Conservation (phyloP, 2,113 vertebrate species). For the Salvator merianae region DNA sequence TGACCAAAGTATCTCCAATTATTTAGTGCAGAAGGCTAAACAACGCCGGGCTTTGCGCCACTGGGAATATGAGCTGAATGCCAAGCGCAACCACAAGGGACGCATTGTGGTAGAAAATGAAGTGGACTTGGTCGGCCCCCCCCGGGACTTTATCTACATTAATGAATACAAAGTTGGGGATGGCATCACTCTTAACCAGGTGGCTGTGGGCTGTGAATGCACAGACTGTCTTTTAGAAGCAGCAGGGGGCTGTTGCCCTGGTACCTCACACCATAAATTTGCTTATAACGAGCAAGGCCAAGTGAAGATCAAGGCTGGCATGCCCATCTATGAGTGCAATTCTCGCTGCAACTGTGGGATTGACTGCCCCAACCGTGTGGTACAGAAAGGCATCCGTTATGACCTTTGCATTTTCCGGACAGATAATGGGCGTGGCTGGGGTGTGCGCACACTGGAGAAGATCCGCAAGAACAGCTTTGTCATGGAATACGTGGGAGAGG, state of each 20-base stretch:
- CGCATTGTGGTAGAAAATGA: slow-evolving; percentile 85
- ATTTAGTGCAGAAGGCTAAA: slow-evolving; percentile 82
- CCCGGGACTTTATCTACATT: slow-evolving; percentile 86
- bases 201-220: slow-evolving; percentile 86
- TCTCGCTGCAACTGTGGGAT: slow-evolving; percentile 81
- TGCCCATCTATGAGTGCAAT: slow-evolving; percentile 94
- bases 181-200: slow-evolving; percentile 78
- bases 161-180: slow-evolving; percentile 87
- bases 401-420: slow-evolving; percentile 93
- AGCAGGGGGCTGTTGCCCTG: slow-evolving; percentile 83
- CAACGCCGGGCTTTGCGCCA: slow-evolving; percentile 74
- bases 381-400: slow-evolving; percentile 89
- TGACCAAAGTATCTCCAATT: slow-evolving; percentile 70
- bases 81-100: slow-evolving; percentile 82
- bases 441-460: slow-evolving; percentile 86
- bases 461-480: slow-evolving; percentile 92
- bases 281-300: slow-evolving; percentile 87
- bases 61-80: slow-evolving; percentile 85
- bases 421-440: slow-evolving; percentile 88
- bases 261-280: slow-evolving; percentile 80
- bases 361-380: slow-evolving; percentile 89
- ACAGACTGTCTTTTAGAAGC: slow-evolving; percentile 80
- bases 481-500: slow-evolving; percentile 97
- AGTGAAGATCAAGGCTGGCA: slow-evolving; percentile 81
- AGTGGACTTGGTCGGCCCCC: slow-evolving; percentile 89